phyloP scores from a whole-genome alignment of 2,797 vertebrate genomes.

The Lemur catta region DNA sequence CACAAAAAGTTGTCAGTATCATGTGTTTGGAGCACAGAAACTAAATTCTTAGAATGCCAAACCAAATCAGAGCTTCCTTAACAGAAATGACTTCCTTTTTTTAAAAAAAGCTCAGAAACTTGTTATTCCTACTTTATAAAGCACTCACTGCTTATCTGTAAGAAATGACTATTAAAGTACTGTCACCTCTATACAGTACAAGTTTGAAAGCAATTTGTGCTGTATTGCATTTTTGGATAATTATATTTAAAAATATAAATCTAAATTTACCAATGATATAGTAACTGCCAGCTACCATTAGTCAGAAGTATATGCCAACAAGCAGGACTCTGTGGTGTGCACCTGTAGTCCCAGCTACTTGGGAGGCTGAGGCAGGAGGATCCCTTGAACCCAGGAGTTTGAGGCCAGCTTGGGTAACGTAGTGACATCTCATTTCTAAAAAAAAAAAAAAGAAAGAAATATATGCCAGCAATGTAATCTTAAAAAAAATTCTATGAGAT shows the following conservation, averaged over 20 bases:
- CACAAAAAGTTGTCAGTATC: not conserved
- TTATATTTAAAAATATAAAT: not conserved
- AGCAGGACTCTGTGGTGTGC: not conserved
- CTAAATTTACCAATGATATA: not conserved
- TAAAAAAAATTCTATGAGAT: not conserved
- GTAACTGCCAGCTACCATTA: not conserved
- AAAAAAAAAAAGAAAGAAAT: not conserved
- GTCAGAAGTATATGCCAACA: not conserved
- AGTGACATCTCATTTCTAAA: not conserved
- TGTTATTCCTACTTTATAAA: not conserved
- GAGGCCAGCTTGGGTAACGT: not conserved
- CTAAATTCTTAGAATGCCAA: not conserved
- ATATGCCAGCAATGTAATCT: not conserved
- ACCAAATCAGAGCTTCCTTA: not conserved
- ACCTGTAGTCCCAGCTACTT: not conserved
- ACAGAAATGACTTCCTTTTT: not conserved
- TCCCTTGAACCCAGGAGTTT: not conserved
- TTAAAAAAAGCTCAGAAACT: not conserved
- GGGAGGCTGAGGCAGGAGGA: not conserved
- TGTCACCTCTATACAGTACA: not conserved
- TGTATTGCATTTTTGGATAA: not conserved
- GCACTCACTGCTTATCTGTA: not conserved
- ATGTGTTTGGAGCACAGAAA: not conserved
- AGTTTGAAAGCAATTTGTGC: not conserved
- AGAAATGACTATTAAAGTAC: not conserved